Conservation (phyloP, 2,113 vertebrate genomes). For the Calidris pygmaea region DNA sequence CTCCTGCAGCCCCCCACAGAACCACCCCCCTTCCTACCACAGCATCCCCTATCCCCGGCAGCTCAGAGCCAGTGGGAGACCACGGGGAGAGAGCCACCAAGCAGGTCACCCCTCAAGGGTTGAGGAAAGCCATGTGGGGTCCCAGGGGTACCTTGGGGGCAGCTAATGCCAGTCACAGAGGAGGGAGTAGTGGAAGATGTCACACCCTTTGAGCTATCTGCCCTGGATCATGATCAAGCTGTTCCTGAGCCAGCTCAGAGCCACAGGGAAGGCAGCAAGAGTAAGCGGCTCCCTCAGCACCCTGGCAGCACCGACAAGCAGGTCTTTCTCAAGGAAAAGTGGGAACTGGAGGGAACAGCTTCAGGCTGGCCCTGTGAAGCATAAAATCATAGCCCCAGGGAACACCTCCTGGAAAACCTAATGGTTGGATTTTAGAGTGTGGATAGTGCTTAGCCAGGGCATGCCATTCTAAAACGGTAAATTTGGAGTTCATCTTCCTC, state of each 20-base stretch:
- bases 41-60: background rate
- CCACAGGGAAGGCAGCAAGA: background rate
- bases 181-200: background rate
- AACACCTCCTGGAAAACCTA: background rate
- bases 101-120: fast-evolving
- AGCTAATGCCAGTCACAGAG: background rate
- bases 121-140: fast-evolving
- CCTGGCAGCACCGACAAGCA: background rate
- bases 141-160: background rate
- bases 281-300: background rate
- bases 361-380: background rate
- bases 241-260: background rate
- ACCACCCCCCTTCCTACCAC: background rate
- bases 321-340: background rate
- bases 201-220: background rate
- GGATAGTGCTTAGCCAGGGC: background rate
- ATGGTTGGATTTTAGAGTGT: background rate
- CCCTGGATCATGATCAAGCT: background rate
- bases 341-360: background rate
- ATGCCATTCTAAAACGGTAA: background rate
- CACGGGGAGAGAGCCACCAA: background rate
- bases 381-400: background rate
- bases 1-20: fast-evolving
- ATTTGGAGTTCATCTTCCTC: background rate
- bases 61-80: background rate